A percentile compares a stretch with the other conserved stretches of the same genome.
Evolutionary conservation across 2,113 vertebrate genomes (phyloP).

Genomic region (Progne subis): DNA sequence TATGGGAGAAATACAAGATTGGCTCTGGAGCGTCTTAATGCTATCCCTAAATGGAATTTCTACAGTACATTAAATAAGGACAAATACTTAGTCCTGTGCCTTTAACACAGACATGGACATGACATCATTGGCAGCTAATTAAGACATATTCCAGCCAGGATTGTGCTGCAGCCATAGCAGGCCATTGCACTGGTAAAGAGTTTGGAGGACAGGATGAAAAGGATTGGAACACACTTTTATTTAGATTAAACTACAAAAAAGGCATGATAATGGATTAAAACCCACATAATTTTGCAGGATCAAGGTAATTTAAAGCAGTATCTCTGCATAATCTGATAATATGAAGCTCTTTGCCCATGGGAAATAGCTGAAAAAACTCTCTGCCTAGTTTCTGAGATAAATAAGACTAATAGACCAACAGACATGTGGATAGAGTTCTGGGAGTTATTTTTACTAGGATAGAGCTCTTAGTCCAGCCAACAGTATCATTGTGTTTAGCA

Average conservation of each 20-base stretch:
- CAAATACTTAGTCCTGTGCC: constrained; percentile 71
- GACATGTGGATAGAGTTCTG: not conserved
- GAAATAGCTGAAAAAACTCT: not conserved
- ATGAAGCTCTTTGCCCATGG: not conserved
- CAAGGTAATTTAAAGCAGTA: not conserved
- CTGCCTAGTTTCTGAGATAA: constrained; percentile 33
- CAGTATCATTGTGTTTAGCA: not conserved
- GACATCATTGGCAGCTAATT: constrained; percentile 79
- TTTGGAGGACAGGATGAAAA: not conserved
- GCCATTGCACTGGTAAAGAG: constrained; percentile 10
- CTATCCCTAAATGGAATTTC: constrained; percentile 77
- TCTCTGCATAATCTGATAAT: not conserved
- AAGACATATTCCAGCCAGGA: constrained; percentile 69
- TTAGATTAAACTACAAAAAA: not conserved
- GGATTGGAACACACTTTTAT: not conserved
- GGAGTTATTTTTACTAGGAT: not conserved
- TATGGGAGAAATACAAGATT: constrained; percentile 63
- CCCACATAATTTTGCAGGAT: not conserved
- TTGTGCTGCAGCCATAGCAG: constrained; percentile 35
- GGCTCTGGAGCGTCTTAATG: constrained; percentile 68
- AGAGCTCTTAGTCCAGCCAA: not conserved
- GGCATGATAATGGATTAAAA: not conserved
- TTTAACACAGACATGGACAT: constrained; percentile 73
- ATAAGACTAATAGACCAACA: not conserved
- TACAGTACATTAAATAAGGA: constrained; percentile 74